Evolutionary conservation across 2,113 vertebrate genomes (phyloP).

Genomic region (Regulus satrapa): DNA sequence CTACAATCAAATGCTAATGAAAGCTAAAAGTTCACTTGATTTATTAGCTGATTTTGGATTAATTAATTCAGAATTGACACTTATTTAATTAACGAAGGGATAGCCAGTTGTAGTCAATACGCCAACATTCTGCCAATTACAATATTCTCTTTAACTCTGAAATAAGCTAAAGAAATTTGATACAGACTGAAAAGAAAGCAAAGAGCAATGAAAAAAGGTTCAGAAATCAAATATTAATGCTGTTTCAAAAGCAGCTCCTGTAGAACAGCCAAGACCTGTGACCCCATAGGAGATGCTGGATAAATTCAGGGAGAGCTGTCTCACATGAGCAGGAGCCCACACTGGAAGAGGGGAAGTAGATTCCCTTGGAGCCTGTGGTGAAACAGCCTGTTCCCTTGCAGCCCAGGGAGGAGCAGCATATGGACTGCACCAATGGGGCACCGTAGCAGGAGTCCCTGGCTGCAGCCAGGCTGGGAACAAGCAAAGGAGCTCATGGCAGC

Average conservation of each 20-base stretch:
- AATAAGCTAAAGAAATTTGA: not conserved
- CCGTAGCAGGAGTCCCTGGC: not conserved
- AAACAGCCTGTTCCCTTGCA: not conserved
- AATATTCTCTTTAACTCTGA: not conserved
- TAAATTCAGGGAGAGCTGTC: not conserved
- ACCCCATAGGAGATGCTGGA: not conserved
- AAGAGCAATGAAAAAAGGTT: not conserved
- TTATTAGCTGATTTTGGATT: not conserved
- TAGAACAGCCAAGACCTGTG: not conserved
- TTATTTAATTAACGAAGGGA: not conserved
- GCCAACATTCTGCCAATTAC: not conserved
- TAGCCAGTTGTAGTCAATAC: not conserved
- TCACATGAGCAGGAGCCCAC: not conserved
- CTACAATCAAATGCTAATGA: not conserved
- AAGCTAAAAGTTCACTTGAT: not conserved
- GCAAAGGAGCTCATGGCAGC: fast-evolving
- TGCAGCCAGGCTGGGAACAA: not conserved
- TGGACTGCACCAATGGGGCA: not conserved
- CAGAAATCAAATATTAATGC: not conserved
- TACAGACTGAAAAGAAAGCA: not conserved
- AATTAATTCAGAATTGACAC: not conserved
- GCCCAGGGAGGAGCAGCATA: not conserved
- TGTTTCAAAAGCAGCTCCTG: not conserved
- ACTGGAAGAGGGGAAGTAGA: not conserved
- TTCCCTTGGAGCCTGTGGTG: not conserved